These are phyloP conservation scores for Erythrolamprus reginae DNA, from an alignment of 2,113 vertebrate genomes.

Conservation along the genomic window DNA sequence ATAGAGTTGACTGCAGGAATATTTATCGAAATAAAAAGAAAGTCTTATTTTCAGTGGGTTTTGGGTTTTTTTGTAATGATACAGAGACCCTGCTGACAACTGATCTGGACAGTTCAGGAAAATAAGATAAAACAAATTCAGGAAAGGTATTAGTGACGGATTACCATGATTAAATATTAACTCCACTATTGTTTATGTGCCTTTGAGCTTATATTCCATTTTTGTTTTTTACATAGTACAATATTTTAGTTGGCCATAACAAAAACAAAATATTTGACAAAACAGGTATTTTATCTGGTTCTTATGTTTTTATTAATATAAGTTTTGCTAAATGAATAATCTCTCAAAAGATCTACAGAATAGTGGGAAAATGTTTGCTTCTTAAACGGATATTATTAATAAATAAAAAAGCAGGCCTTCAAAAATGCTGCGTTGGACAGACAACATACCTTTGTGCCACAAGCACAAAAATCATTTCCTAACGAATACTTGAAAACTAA, in stretches of 20 bases:
- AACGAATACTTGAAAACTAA: not conserved
- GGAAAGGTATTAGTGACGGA: not conserved
- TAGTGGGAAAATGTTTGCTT: slow-evolving; percentile 18
- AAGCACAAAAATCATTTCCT: not conserved
- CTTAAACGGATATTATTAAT: not conserved
- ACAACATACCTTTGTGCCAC: not conserved
- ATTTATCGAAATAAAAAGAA: not conserved
- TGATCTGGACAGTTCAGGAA: not conserved
- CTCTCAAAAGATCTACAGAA: slow-evolving; percentile 34
- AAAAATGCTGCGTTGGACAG: not conserved
- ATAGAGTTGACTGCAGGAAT: not conserved
- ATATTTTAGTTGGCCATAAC: not conserved
- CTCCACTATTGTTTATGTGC: not conserved
- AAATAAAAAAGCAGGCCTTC: not conserved
- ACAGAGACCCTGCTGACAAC: not conserved
- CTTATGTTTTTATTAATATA: slow-evolving; percentile 13
- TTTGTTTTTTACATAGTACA: not conserved
- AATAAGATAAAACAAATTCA: not conserved
- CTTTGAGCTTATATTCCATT: not conserved
- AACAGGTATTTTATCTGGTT: not conserved
- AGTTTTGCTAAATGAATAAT: slow-evolving; percentile 43
- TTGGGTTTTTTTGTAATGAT: not conserved
- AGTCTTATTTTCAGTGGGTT: not conserved
- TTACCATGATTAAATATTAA: not conserved
- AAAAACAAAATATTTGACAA: not conserved